Conservation (phyloP, 2,888 invertebrate genomes). For the Cheilosia urbana region DNA sequence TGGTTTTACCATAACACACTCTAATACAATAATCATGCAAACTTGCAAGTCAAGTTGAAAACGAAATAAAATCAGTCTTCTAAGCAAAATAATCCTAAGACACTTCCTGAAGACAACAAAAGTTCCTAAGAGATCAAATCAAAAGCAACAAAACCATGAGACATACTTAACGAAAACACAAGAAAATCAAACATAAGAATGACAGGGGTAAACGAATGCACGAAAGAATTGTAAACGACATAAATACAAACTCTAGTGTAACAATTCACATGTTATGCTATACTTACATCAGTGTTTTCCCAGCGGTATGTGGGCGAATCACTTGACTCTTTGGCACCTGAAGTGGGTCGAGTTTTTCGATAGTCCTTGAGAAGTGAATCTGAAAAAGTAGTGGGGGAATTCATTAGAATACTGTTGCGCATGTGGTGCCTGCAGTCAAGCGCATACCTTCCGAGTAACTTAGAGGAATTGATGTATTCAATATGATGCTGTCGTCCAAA, state of each 20-base stretch:
- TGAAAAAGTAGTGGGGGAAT: slow-evolving; percentile 24
- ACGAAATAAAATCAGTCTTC: slow-evolving; percentile 41
- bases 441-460: slow-evolving; percentile 73
- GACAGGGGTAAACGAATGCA: slow-evolving; percentile 68
- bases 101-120: slow-evolving; percentile 13
- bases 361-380: slow-evolving; percentile 67
- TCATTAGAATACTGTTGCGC: slow-evolving; percentile 39
- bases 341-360: slow-evolving; percentile 55
- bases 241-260: slow-evolving; percentile 54
- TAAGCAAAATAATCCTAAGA: slow-evolving; percentile 41
- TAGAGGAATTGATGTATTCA: slow-evolving; percentile 65
- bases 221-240: slow-evolving; percentile 58
- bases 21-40: slow-evolving; percentile 63
- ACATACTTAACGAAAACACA: slow-evolving; percentile 57
- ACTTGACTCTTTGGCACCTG: slow-evolving; percentile 50
- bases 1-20: slow-evolving; percentile 31
- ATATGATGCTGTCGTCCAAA: slow-evolving; percentile 62
- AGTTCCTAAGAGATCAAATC: slow-evolving; percentile 40
- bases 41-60: slow-evolving; percentile 26
- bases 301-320: slow-evolving; percentile 54
- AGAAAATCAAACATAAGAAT: slow-evolving; percentile 41
- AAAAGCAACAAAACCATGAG: slow-evolving; percentile 70
- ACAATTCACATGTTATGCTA: slow-evolving; percentile 10
- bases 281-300: slow-evolving; percentile 70
- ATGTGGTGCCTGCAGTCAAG: slow-evolving; percentile 12